These are phyloP conservation scores for Chiloscyllium plagiosum DNA, from an alignment of 2,113 vertebrate species.

Conservation along the genomic window DNA sequence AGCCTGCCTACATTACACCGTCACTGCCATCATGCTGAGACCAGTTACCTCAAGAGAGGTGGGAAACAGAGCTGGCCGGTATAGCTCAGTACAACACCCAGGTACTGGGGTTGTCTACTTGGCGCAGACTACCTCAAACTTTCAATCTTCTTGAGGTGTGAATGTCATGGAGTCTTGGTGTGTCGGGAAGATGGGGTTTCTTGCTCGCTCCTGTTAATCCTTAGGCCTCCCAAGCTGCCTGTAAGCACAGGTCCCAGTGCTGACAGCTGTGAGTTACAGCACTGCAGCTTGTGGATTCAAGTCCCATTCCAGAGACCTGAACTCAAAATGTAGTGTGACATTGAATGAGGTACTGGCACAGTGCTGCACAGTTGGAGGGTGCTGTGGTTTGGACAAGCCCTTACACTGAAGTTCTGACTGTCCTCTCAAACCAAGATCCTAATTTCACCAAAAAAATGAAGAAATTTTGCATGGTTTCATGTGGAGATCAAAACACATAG, in stretches of 20 bases:
- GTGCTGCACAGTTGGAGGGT: neutral
- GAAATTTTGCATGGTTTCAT: neutral
- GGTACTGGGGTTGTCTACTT: neutral
- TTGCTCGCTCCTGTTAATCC: neutral
- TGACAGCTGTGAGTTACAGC: neutral
- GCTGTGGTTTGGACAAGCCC: neutral
- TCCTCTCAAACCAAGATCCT: neutral
- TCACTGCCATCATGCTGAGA: neutral
- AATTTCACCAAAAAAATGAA: neutral
- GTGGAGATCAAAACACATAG: neutral
- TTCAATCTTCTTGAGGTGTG: neutral
- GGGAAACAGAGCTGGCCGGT: neutral
- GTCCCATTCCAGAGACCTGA: neutral
- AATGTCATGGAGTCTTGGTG: neutral
- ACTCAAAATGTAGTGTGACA: neutral
- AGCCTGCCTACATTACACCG: neutral
- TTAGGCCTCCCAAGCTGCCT: neutral
- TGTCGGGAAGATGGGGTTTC: neutral
- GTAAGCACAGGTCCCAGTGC: neutral
- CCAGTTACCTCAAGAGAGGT: neutral
- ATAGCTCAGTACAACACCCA: neutral
- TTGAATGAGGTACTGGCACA: neutral
- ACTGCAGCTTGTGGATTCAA: neutral
- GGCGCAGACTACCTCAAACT: neutral
- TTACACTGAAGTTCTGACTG: neutral